Base-by-base conservation (phyloP, 1,140 invertebrate genomes). In the Mycetomoellerius zeteki region DNA sequence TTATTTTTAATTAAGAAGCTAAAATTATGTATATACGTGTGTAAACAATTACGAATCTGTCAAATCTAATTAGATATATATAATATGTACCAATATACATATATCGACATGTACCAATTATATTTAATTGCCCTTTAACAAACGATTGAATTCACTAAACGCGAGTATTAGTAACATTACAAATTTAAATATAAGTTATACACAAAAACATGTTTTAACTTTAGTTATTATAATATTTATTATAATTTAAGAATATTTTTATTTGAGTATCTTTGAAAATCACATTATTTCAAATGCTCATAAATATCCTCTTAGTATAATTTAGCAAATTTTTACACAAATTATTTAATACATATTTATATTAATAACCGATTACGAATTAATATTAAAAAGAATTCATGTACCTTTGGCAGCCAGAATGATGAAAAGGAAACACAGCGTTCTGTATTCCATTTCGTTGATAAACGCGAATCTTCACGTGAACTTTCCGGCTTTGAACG, bases 391-490 rank as follows among this genome's bases (percentile, higher is more conserved):
- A 37, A 43, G 43, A 24, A 80, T 77, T 27, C 24, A 93, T 90
- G 67, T 88, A 93, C 93, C 92, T 93, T 88, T 85, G 21, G 72
- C 67, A 81, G 67, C 60, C 58, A 93, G 71, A 43, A 60, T 78
- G 27, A 93, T 52, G 80, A 91, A 8, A 47, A 91, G 52, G 21
- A 93, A 69, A 64, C 90, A 82, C 86, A 87, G 64, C 54, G 77
- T 86, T 30, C 60, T 89, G 60, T 78, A 88, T 86, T 86, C 88
- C 93, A 93, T 93, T 65, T 71, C 27, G 21, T 62, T 30, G 4
- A 1, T 14, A 2, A 81, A 14, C 50, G 3, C 30, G 19, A 62
- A 7, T 12, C 78, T 75, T 14, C 50, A n/a, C 71, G 16, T 56
- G 21, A 76, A 65, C 64, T 8, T 43, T 67, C 30, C 27, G 10